Conservation (phyloP, 2,888 invertebrate genomes). For the Agonopterix arenella region DNA sequence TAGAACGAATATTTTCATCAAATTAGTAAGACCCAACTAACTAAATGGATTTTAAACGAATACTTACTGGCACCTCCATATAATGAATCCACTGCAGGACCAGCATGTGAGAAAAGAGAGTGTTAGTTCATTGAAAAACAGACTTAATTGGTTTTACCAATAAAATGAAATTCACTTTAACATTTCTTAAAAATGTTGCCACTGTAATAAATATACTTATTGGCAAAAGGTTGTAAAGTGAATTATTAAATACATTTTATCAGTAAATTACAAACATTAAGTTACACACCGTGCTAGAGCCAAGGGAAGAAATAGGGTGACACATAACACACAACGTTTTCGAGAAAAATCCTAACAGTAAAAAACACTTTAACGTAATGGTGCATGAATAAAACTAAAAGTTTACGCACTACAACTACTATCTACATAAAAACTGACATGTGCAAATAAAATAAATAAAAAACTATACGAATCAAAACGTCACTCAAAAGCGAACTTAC, state of each 20-base stretch:
- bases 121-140: slow-evolving; percentile 48
- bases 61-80: slow-evolving; percentile 85
- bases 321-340: not conserved
- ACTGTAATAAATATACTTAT: too few relatives aligned
- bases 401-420: slow-evolving; percentile 55
- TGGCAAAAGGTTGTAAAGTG: too few relatives aligned
- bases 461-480: slow-evolving; percentile 26
- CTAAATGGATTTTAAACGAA: slow-evolving; percentile 3
- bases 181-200: not conserved
- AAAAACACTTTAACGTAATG: slow-evolving; percentile 41
- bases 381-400: slow-evolving; percentile 57
- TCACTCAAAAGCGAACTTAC: slow-evolving; percentile 62
- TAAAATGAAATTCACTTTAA: slow-evolving; percentile 10
- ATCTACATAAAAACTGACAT: slow-evolving; percentile 39
- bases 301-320: slow-evolving; percentile 27
- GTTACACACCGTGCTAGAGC: slow-evolving; percentile 38
- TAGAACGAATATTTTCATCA: too few relatives aligned
- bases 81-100: slow-evolving; percentile 82
- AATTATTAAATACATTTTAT: too few relatives aligned
- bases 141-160: too few relatives aligned
- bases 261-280: not conserved
- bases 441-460: slow-evolving; percentile 65
- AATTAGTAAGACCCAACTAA: not conserved
- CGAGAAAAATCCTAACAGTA: not conserved
- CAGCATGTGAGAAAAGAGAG: slow-evolving; percentile 49